Evolutionary conservation across 2,888 invertebrate species (phyloP).

Genomic region (Drosophila demipolita): DNA sequence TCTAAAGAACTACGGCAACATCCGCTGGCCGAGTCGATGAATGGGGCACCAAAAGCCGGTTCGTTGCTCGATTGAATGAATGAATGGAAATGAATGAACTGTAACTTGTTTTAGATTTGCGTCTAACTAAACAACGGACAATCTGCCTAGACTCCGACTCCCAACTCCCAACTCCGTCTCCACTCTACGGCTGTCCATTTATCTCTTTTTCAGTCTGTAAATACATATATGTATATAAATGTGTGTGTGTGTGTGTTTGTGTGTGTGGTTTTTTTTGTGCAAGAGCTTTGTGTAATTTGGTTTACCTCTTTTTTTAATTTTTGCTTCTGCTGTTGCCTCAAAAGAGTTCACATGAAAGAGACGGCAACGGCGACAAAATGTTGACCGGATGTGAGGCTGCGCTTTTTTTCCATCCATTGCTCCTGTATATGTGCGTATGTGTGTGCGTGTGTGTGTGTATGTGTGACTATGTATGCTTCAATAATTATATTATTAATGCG

Average conservation of each 20-base stretch:
- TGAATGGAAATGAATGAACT: conserved; percentile 73
- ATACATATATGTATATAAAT: not conserved
- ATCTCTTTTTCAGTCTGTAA: not conserved
- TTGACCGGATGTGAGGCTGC: conserved; percentile 83
- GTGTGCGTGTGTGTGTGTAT: conserved; percentile 2
- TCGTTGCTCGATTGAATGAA: conserved; percentile 52
- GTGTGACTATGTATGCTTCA: conserved; percentile 38
- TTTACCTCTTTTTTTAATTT: conserved; percentile 63
- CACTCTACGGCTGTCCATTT: conserved; percentile 8
- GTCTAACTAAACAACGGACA: conserved; percentile 70
- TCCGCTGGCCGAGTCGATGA: conserved; percentile 69
- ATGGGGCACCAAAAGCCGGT: conserved; percentile 63
- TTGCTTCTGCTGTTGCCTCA: conserved; percentile 53
- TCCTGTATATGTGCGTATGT: conserved; percentile 34
- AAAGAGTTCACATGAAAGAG: conserved; percentile 79
- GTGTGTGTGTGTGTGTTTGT: conserved; percentile 6
- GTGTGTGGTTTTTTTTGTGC: conserved; percentile 41
- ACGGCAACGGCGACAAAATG: conserved; percentile 79
- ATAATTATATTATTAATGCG: conserved; percentile 81
- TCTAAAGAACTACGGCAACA: conserved; percentile 76
- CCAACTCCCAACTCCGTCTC: conserved; percentile 9
- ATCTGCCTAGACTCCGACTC: conserved; percentile 57
- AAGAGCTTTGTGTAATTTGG: conserved; percentile 74
- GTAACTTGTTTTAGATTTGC: conserved; percentile 81
- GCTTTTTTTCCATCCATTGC: conserved; percentile 64